Evolutionary conservation across 1,140 invertebrate genomes (phyloP).

Genomic region (Diorhabda elongata): DNA sequence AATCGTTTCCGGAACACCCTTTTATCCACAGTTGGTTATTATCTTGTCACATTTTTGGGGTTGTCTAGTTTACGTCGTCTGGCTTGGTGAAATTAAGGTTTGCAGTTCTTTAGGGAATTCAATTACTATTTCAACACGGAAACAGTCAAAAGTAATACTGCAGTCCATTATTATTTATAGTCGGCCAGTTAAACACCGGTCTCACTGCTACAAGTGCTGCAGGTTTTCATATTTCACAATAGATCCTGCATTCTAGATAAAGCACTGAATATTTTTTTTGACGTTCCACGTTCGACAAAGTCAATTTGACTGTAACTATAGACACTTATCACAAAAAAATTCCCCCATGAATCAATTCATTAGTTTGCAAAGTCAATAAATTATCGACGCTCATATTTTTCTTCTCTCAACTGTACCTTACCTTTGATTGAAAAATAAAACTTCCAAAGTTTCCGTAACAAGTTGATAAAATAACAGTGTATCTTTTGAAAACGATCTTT

Average conservation of each 20-base stretch:
- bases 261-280: too few relatives aligned
- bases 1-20: constrained; percentile 7
- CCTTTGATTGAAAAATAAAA: too few relatives aligned
- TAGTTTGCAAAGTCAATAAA: too few relatives aligned
- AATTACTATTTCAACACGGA: constrained; percentile 20
- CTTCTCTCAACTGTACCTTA: too few relatives aligned
- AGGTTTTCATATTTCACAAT: not conserved
- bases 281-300: too few relatives aligned
- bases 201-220: too few relatives aligned
- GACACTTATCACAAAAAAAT: too few relatives aligned
- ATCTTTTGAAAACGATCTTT: not conserved
- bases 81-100: not conserved
- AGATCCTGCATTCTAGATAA: too few relatives aligned
- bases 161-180: constrained; percentile 15
- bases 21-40: not conserved
- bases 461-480: not conserved
- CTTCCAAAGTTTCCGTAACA: too few relatives aligned
- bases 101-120: constrained; percentile 13
- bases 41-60: constrained; percentile 5
- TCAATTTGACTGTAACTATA: too few relatives aligned
- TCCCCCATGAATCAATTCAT: too few relatives aligned
- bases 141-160: constrained; percentile 19
- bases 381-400: too few relatives aligned
- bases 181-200: not conserved
- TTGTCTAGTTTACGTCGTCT: constrained; percentile 12